Evolutionary conservation across 2,888 invertebrate species (phyloP).

Genomic region (Dolichomitus sp.): DNA sequence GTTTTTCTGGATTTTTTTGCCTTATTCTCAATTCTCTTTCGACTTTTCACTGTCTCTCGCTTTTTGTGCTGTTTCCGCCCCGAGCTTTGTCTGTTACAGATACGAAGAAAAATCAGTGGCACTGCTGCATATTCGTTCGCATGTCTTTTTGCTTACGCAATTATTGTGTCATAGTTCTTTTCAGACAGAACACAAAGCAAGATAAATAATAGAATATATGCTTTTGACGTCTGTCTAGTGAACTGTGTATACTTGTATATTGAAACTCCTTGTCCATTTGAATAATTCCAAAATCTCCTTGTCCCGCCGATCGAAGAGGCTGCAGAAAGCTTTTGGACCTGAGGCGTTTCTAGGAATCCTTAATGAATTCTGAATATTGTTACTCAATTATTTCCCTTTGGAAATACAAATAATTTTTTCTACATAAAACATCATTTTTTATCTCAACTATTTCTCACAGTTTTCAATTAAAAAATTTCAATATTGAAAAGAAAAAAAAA

Average conservation of each 20-base stretch:
- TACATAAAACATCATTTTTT: not conserved
- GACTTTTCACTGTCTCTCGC: conserved; percentile 5
- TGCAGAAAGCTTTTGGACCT: not conserved
- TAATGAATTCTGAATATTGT: not conserved
- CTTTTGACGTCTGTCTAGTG: conserved; percentile 47
- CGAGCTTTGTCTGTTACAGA: conserved; percentile 34
- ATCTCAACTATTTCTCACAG: conserved; percentile 20
- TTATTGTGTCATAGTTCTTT: not conserved
- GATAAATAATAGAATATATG: conserved; percentile 16
- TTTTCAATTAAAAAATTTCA: conserved; percentile 20
- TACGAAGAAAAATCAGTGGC: not conserved
- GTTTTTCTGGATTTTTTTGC: not conserved
- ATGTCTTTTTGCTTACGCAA: conserved; percentile 31
- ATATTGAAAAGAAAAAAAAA: not conserved
- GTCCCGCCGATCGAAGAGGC: conserved; percentile 12
- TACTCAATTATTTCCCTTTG: not conserved
- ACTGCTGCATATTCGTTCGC: conserved; percentile 33
- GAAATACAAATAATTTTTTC: conserved; percentile 27
- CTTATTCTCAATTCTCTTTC: conserved; percentile 6
- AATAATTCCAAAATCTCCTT: conserved; percentile 33
- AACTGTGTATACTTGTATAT: conserved; percentile 21
- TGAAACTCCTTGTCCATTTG: conserved; percentile 22
- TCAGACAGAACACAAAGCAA: not conserved
- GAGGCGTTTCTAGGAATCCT: not conserved
- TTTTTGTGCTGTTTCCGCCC: conserved; percentile 34